A percentile compares a stretch with the other conserved stretches of the same genome.
Conservation (phyloP, 2,113 vertebrate species). For the Saguinus imperator region DNA sequence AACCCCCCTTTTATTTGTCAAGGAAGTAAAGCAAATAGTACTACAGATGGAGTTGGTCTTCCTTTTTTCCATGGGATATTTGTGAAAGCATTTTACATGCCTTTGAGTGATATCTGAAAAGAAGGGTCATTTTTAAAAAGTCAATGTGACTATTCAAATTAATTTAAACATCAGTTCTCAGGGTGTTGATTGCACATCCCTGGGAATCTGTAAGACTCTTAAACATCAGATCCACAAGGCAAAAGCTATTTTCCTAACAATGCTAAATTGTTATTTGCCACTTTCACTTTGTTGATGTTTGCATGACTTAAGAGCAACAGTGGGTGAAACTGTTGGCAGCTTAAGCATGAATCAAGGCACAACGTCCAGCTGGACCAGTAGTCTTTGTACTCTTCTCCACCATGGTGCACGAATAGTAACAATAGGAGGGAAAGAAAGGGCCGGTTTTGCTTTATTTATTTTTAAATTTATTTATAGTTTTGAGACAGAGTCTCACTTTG, state of each 20-base stretch:
- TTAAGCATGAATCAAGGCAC: background rate
- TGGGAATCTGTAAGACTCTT: background rate
- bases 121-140: conserved; percentile 27
- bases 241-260: background rate
- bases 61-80: conserved; percentile 62
- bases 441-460: background rate
- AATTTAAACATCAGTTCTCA: background rate
- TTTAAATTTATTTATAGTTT: too few species aligned
- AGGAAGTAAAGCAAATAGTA: conserved; percentile 64
- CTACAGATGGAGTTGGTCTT: conserved; percentile 57
- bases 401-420: background rate
- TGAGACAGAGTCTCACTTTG: too few species aligned
- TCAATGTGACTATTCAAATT: background rate
- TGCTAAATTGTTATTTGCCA: background rate
- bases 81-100: conserved; percentile 54
- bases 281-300: background rate
- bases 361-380: background rate
- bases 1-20: background rate
- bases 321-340: background rate
- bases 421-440: background rate
- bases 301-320: background rate
- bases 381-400: background rate
- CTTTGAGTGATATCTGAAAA: conserved; percentile 32
- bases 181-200: background rate
- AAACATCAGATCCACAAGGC: background rate